Evolutionary conservation across 2,113 vertebrate species (phyloP).

Genomic region (Albula goreensis): DNA sequence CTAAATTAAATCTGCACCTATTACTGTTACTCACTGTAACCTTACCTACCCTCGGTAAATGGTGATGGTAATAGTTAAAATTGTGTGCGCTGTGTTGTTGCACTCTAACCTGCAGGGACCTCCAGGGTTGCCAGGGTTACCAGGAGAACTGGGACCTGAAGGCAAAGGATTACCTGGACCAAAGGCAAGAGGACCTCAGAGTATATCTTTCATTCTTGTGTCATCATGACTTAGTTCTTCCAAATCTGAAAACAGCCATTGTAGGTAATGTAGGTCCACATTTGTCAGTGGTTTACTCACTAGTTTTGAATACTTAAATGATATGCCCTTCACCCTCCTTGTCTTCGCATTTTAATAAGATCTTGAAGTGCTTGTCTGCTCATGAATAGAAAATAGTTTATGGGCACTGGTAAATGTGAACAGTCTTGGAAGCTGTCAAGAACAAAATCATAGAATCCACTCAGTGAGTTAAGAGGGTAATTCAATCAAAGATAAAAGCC

Average conservation of each 20-base stretch:
- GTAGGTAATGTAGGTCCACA: not conserved
- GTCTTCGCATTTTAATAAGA: no score
- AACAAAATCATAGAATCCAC: not conserved
- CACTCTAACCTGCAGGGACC: constrained; percentile 65
- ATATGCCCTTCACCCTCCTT: no score
- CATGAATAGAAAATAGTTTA: not conserved
- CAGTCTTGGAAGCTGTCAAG: not conserved
- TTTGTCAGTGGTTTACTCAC: not conserved
- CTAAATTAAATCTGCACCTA: not conserved
- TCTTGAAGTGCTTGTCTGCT: no score
- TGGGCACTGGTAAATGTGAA: not conserved
- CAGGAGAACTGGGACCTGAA: constrained; percentile 74
- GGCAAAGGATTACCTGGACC: constrained; percentile 75
- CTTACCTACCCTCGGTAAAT: no score
- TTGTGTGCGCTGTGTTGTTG: not conserved
- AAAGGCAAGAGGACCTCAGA: constrained; percentile 66
- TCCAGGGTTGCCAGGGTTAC: constrained; percentile 70
- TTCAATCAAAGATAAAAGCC: not conserved
- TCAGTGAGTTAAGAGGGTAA: not conserved
- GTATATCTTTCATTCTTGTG: not conserved
- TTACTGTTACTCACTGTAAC: not conserved
- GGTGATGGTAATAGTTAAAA: not conserved
- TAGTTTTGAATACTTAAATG: no score
- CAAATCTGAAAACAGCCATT: not conserved
- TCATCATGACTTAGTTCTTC: not conserved